Base-by-base conservation (phyloP, 30 jellyfish, hydroid and myxozoan genomes). In the Rhopilema esculentum region DNA sequence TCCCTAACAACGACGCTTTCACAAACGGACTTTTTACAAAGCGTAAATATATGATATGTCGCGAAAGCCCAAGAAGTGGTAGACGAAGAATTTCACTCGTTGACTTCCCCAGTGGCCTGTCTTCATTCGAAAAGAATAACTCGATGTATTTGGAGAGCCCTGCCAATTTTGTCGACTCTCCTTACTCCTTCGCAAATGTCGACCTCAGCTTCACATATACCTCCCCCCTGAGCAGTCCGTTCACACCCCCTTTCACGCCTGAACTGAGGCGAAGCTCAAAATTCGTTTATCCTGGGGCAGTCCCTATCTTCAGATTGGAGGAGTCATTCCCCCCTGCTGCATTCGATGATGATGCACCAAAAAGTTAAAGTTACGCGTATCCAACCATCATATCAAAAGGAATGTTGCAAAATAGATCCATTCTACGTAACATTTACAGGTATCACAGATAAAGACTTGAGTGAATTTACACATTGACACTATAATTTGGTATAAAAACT, bases 291-390 rank as follows among this genome's bases (percentile, higher is more conserved):
- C 94, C 94, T 4, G 78, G 88, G 4, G 65, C 94, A n/a, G 67
- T 85, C 32, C 94, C 94, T 12, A 77, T 85, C 62, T 66, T 74
- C 71, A 20, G 50, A 9, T 29, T 85, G 19, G 94, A 85, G 30
- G 76, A 85, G 28, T 85, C 94, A 20, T 85, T 85, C 65, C 94
- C 94, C 25, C 88, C 94, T 7, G 94, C 88, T 15, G 77, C 64
- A 8, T 85, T 83, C 69, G 51, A 83, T 16, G 61, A 62, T 18
- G 70, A 66, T 4, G 6, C 57, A 2, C 57, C 12, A 2, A 40
- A 40, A 2, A 40, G 12, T 40, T 40, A 12, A 40, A 40, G n/a
- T n/a, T n/a, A n/a, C n/a, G n/a, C n/a, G n/a, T n/a, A n/a, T n/a
- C n/a, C 57, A 12, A 40, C 9, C 12, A 12, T 40, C 12, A 40